A percentile compares a stretch with the other conserved stretches of the same genome.
Conservation (phyloP, 2,797 vertebrate species). For the Arremon aurantiirostris region DNA sequence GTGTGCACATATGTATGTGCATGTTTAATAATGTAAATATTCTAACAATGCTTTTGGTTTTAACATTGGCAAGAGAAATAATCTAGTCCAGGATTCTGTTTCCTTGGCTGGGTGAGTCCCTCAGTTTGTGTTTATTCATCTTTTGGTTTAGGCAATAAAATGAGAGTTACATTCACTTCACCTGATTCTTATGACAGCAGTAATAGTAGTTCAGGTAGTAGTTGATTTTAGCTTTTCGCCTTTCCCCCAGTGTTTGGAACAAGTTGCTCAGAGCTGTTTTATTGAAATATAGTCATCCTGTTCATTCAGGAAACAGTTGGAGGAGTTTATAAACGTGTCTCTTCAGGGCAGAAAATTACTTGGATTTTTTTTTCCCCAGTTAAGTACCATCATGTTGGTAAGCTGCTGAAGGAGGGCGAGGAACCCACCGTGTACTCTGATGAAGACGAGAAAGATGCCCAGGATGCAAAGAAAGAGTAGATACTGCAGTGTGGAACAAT, state of each 20-base stretch:
- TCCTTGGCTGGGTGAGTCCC: neutral
- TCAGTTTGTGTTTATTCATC: neutral
- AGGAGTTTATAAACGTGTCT: neutral
- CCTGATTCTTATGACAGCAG: neutral
- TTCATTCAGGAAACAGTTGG: neutral
- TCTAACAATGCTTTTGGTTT: neutral
- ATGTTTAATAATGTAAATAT: neutral
- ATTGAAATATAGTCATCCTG: neutral
- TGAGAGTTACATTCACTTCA: neutral
- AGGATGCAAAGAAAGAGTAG: conserved; percentile 87
- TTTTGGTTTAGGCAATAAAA: neutral
- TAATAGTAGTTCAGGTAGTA: neutral
- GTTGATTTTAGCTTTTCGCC: neutral
- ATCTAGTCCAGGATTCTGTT: neutral
- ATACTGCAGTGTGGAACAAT: conserved; percentile 40
- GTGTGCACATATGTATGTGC: neutral
- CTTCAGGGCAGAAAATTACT: neutral
- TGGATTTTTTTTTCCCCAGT: conserved; percentile 72
- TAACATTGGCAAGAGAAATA: neutral
- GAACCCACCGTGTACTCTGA: conserved; percentile 93
- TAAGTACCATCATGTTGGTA: conserved; percentile 93
- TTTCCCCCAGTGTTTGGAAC: neutral
- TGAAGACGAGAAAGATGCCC: conserved; percentile 84
- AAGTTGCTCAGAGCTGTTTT: neutral
- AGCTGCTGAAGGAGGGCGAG: conserved; percentile 92